Percentiles rank a stretch among this genome's conserved stretches.
Conservation (phyloP, 2,113 vertebrate species). For the Echinops telfairi region DNA sequence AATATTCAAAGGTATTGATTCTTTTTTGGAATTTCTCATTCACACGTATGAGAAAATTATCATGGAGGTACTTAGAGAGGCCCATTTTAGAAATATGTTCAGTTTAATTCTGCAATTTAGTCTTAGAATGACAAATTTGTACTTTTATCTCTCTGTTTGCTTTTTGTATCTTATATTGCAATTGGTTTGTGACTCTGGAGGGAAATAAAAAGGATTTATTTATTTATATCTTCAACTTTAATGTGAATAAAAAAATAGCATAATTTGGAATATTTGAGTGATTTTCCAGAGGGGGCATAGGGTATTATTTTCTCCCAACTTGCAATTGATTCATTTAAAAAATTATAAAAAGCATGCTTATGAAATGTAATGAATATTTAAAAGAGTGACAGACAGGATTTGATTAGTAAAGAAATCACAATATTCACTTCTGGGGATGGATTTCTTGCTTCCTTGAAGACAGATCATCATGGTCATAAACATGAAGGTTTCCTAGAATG, state of each 20-base stretch:
- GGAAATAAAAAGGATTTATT: slow-evolving; percentile 56
- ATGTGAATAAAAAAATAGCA: slow-evolving; percentile 2
- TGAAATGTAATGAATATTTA: slow-evolving; percentile 58
- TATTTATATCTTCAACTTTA: slow-evolving; percentile 35
- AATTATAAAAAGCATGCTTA: slow-evolving; percentile 10
- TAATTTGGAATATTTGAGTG: slow-evolving; percentile 49
- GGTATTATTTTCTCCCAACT: not conserved
- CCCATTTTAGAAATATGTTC: too few relatives aligned
- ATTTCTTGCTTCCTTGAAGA: slow-evolving; percentile 1
- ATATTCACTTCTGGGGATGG: not conserved
- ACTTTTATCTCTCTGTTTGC: slow-evolving; percentile 42
- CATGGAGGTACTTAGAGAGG: too few relatives aligned
- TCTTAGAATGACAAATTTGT: slow-evolving; percentile 14
- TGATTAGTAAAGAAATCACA: slow-evolving; percentile 30
- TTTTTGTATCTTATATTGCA: slow-evolving; percentile 39
- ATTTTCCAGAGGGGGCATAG: slow-evolving; percentile 8
- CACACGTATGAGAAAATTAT: too few relatives aligned
- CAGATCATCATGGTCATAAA: not conserved
- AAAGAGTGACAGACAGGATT: not conserved
- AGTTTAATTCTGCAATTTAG: not conserved
- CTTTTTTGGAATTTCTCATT: too few relatives aligned
- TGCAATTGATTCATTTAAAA: slow-evolving; percentile 19
- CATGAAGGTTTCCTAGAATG: slow-evolving; percentile 11
- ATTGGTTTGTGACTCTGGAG: slow-evolving; percentile 19
- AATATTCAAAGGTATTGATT: too few relatives aligned